Evolutionary conservation across 37 sponge, comb jelly and placozoan genomes (phyloP).

Genomic region (Cliona cf. orientalis): DNA sequence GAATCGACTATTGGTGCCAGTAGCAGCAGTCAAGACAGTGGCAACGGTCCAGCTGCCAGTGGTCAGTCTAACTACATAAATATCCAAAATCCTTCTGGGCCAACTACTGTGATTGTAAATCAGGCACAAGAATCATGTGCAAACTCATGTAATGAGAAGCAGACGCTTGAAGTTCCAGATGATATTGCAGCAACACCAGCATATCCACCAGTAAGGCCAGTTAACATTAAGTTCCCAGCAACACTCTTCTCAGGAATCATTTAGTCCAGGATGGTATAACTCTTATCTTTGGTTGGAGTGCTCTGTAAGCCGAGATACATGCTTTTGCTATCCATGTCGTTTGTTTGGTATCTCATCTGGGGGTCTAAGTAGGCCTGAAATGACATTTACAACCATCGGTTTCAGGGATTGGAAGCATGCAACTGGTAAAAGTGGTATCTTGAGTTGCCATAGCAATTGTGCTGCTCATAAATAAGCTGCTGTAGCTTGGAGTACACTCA

Average conservation of each 20-base stretch:
- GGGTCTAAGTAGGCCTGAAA: slow-evolving; percentile 22
- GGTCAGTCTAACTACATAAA: background rate
- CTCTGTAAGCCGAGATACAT: slow-evolving; percentile 53
- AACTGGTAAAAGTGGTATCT: slow-evolving; percentile 32
- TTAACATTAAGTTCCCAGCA: background rate
- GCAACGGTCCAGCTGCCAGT: background rate
- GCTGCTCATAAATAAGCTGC: slow-evolving; percentile 31
- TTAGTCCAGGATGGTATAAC: slow-evolving; percentile 42
- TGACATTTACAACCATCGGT: slow-evolving; percentile 28
- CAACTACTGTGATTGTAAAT: background rate
- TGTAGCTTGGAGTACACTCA: slow-evolving; percentile 38
- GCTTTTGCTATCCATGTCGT: slow-evolving; percentile 41
- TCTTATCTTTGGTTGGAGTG: slow-evolving; percentile 56
- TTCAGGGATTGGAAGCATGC: slow-evolving; percentile 64
- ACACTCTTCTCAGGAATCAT: background rate
- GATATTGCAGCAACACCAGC: background rate
- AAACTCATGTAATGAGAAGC: background rate
- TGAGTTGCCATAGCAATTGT: slow-evolving; percentile 17
- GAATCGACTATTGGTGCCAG: background rate
- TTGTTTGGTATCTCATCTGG: slow-evolving; percentile 4
- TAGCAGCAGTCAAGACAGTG: background rate
- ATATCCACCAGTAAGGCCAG: background rate
- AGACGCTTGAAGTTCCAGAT: background rate
- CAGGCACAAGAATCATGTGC: too few relatives aligned
- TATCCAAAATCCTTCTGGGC: background rate